phyloP scores from a whole-genome alignment of 2,888 invertebrate genomes.

The Meganola albula region DNA sequence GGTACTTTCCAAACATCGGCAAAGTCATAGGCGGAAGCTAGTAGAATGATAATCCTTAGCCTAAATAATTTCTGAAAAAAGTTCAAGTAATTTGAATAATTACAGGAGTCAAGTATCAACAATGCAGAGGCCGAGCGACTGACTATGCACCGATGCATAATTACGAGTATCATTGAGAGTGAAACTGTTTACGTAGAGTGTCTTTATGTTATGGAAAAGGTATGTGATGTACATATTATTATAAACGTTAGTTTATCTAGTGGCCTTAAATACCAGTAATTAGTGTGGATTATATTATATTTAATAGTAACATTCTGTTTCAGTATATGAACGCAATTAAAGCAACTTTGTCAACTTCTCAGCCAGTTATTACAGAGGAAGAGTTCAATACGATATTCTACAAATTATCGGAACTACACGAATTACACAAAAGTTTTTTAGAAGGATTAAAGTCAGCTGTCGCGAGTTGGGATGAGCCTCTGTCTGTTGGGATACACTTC shows the following conservation, averaged over 20 bases:
- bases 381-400: conserved; percentile 95
- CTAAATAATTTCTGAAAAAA: too few relatives aligned
- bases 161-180: conserved; percentile 93
- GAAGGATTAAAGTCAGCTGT: conserved; percentile 84
- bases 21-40: too few relatives aligned
- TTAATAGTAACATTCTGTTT: conserved; percentile 11
- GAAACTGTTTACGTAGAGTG: conserved; percentile 94
- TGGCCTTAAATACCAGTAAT: too few relatives aligned
- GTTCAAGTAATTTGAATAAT: conserved; percentile 19
- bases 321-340: conserved; percentile 96
- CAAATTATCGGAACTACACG: conserved; percentile 92
- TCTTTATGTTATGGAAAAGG: conserved; percentile 91
- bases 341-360: conserved; percentile 90
- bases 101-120: conserved; percentile 66
- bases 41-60: too few relatives aligned
- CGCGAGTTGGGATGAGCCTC: conserved; percentile 85
- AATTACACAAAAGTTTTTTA: conserved; percentile 89
- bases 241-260: too few relatives aligned
- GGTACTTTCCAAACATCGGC: too few relatives aligned
- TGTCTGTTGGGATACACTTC: conserved; percentile 90
- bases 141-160: conserved; percentile 92
- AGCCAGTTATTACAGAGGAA: conserved; percentile 91
- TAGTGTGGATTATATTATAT: too few relatives aligned
- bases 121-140: conserved; percentile 86
- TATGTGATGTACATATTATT: too few relatives aligned